Evolutionary conservation across 2,888 invertebrate species (phyloP).

Genomic region (Eristalis tenax): DNA sequence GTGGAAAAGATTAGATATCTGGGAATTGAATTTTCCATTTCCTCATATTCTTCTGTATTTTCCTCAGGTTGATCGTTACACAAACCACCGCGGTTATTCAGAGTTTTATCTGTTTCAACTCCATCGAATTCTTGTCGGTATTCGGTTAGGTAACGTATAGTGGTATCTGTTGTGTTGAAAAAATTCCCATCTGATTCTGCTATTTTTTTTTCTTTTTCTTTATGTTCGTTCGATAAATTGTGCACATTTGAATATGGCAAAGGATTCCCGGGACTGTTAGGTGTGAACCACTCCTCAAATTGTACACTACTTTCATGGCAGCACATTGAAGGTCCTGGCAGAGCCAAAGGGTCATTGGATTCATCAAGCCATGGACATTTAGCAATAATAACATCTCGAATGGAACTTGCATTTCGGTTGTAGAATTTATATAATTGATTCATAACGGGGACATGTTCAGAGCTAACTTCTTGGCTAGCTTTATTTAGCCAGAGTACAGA

Average conservation of each 20-base stretch:
- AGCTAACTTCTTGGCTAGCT: conserved; percentile 90
- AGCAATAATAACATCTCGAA: conserved; percentile 89
- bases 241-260: conserved; percentile 76
- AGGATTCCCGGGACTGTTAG: conserved; percentile 76
- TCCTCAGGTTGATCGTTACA: conserved; percentile 75
- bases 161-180: conserved; percentile 73
- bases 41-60: conserved; percentile 82
- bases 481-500: conserved; percentile 91
- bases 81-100: conserved; percentile 66
- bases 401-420: conserved; percentile 90
- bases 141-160: conserved; percentile 85
- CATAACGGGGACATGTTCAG: conserved; percentile 90
- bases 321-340: neutral
- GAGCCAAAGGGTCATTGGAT: conserved; percentile 76
- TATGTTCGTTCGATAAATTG: conserved; percentile 71
- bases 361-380: conserved; percentile 83
- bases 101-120: conserved; percentile 69
- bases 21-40: conserved; percentile 85
- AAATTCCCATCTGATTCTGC: conserved; percentile 35
- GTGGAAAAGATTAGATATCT: conserved; percentile 89
- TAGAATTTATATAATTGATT: conserved; percentile 88
- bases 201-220: conserved; percentile 63
- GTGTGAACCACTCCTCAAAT: conserved; percentile 43
- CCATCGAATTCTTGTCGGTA: conserved; percentile 81
- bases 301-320: neutral